Conservation (phyloP, 2,113 vertebrate species). For the Taxidea taxus region DNA sequence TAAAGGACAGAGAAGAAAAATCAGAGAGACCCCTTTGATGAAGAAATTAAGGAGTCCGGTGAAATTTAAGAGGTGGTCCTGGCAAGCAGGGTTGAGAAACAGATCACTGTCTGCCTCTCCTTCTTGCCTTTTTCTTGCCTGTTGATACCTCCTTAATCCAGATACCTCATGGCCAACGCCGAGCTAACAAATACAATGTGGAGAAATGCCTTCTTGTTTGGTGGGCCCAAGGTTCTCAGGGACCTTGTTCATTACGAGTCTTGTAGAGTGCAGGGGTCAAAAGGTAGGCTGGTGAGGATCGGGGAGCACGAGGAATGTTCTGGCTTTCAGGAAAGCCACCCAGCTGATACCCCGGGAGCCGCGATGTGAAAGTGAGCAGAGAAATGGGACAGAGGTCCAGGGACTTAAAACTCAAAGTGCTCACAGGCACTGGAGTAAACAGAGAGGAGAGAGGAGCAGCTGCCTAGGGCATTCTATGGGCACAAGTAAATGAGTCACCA, state of each 20-base stretch:
- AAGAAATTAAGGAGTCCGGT: background rate
- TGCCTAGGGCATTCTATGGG: background rate
- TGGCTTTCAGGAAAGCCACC: background rate
- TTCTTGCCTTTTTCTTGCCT: background rate
- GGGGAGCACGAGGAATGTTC: background rate
- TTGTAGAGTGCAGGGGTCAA: background rate
- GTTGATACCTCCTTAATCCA: background rate
- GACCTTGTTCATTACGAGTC: background rate
- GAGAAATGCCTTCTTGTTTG: background rate
- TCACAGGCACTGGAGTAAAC: background rate
- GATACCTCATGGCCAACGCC: background rate
- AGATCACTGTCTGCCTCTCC: background rate
- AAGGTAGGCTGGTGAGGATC: background rate
- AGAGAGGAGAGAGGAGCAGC: background rate
- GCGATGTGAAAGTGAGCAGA: background rate
- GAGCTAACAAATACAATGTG: background rate
- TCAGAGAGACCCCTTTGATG: background rate
- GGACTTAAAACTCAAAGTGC: background rate
- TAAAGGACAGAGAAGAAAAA: slow-evolving; percentile 12
- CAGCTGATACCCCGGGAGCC: background rate
- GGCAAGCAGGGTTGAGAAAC: background rate
- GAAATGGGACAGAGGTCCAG: background rate
- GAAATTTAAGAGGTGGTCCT: background rate
- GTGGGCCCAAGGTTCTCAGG: background rate
- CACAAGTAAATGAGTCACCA: background rate